Evolutionary conservation across 2,113 vertebrate species (phyloP), one percentile per base, ranked within the genome.

Genomic region (Alouatta palliata): DNA sequence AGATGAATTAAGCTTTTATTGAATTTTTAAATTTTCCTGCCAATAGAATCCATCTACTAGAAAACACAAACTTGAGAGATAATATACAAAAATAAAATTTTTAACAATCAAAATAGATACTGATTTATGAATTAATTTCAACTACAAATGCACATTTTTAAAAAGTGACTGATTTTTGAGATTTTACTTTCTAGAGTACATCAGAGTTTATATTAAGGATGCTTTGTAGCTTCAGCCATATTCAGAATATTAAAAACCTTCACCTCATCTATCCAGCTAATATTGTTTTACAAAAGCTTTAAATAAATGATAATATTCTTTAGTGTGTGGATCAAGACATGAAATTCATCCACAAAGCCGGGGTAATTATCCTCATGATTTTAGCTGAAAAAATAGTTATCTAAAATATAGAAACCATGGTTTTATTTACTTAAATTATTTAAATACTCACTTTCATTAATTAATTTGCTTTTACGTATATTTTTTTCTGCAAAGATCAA

Each of bases 181-280:
- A n/a, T 58, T 43, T 76, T 88, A 0, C 2, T 77, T 95, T 88
- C 43, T 77, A 84, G 14, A 47, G 0, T 23, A 82, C 66, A 88
- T 97, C n/a, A 8, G 71, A 82, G 73, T 87, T 88, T 94, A 95
- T 91, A 92, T 35, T 66, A 61, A 71, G 3, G 1, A 96, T 35
- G 9, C 8, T 91, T 84, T 43, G 2, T 45, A 45, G 1, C 6
- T 79, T 71, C 1, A 27, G 4, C 3, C 21, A 49, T 20, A 5
- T 54, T 45, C 49, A 90, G 54, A 73, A 83, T 73, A n/a, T 94
- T 68, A 30, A 37, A 86, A 79, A 47, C 1, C 2, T 35, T 52
- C 45, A 1, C 25, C 6, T 64, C 8, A 45, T 58, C 7, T 76
- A 43, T 8, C 9, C 2, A 64, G 20, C 4, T 86, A 37, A 64